Conservation (phyloP, 2,888 invertebrate genomes). For the Actias luna region DNA sequence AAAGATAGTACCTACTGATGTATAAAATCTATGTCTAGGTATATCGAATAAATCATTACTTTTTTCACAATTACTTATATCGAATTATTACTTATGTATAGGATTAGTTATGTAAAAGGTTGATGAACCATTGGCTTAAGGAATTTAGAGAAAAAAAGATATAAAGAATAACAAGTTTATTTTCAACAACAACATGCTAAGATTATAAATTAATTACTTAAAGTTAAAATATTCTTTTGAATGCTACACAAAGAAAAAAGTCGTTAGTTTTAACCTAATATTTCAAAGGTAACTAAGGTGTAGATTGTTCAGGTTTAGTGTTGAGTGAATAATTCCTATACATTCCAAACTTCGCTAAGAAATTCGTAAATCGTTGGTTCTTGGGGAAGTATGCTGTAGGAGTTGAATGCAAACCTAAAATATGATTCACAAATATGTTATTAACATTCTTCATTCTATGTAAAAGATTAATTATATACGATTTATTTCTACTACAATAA, state of each 20-base stretch:
- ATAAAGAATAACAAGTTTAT: background rate
- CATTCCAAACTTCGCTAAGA: slow-evolving; percentile 86
- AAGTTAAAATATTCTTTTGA: background rate
- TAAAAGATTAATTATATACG: background rate
- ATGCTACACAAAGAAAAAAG: background rate
- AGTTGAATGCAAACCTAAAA: slow-evolving; percentile 83
- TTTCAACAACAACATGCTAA: background rate
- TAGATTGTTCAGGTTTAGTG: slow-evolving; percentile 79
- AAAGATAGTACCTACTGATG: too few species aligned
- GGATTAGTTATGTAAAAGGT: too few species aligned
- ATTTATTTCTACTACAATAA: too few species aligned
- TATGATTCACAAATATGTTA: slow-evolving; percentile 1
- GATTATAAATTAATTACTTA: background rate
- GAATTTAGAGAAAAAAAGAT: background rate
- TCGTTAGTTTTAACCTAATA: background rate
- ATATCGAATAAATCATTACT: too few species aligned
- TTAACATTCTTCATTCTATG: background rate
- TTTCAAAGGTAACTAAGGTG: slow-evolving; percentile 13
- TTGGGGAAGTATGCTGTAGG: slow-evolving; percentile 87
- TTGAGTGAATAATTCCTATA: slow-evolving; percentile 92
- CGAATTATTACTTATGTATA: too few species aligned
- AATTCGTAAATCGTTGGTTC: slow-evolving; percentile 86
- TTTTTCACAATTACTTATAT: too few species aligned
- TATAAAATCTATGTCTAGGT: too few species aligned
- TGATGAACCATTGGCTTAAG: too few species aligned